Evolutionary conservation across 2,113 vertebrate species (phyloP).

Genomic region (Labeo rohita): DNA sequence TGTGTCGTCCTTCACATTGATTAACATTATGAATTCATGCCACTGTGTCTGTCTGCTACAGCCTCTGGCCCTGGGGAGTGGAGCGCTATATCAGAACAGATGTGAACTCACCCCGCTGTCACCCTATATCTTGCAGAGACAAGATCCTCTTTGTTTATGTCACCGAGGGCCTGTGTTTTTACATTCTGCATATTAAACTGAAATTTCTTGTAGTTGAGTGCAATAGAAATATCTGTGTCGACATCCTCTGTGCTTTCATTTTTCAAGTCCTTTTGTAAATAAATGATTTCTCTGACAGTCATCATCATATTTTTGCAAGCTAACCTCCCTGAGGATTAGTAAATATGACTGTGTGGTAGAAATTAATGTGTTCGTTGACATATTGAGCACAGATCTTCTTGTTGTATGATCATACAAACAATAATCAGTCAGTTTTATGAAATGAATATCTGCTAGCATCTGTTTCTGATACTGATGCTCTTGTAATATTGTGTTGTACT

Average conservation of each 20-base stretch:
- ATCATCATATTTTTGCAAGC: background rate
- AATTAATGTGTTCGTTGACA: background rate
- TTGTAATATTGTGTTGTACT: background rate
- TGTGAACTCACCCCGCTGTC: constrained; percentile 38
- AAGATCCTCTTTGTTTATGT: constrained; percentile 27
- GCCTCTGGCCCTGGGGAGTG: constrained; percentile 29
- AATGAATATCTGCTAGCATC: background rate
- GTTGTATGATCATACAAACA: background rate
- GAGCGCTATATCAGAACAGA: constrained; percentile 31
- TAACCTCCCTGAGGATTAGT: background rate
- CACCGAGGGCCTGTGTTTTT: background rate
- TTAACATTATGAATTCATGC: constrained; percentile 45
- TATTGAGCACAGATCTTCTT: background rate
- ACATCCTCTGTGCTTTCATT: background rate
- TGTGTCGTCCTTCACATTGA: constrained; percentile 36
- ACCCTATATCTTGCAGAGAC: constrained; percentile 22
- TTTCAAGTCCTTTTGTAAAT: background rate
- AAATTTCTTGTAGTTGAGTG: background rate
- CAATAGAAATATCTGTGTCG: background rate
- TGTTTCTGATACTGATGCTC: background rate
- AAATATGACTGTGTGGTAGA: background rate
- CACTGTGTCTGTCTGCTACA: constrained; percentile 25
- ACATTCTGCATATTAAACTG: background rate
- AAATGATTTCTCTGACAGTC: background rate
- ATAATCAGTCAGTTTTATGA: background rate